A percentile compares a stretch with the other conserved stretches of the same genome.
These are phyloP conservation scores for Dorcus hopei DNA, from an alignment of 2,888 invertebrate genomes.

Conservation along the genomic window DNA sequence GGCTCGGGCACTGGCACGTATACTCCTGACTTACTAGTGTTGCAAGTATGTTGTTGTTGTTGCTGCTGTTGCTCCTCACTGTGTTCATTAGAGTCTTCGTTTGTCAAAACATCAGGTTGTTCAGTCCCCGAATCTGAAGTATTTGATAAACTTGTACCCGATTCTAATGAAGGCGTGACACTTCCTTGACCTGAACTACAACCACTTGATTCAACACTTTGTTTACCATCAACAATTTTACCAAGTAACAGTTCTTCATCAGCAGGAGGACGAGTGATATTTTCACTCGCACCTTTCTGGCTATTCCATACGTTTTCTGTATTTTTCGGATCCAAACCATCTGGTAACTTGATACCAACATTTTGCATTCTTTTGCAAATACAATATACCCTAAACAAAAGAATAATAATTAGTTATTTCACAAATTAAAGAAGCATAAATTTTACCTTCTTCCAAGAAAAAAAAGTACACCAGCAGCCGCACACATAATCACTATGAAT, in stretches of 20 bases:
- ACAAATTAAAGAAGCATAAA: background rate
- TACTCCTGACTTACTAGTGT: constrained; percentile 26
- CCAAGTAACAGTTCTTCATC: constrained; percentile 40
- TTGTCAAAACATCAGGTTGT: constrained; percentile 35
- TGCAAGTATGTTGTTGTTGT: constrained; percentile 27
- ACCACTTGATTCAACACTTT: constrained; percentile 54
- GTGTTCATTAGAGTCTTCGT: constrained; percentile 32
- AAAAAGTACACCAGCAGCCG: background rate
- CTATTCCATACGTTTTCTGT: constrained; percentile 34
- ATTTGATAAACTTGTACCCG: constrained; percentile 50
- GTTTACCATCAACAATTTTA: constrained; percentile 27
- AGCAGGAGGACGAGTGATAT: constrained; percentile 32
- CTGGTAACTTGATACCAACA: constrained; percentile 65
- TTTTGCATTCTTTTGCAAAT: constrained; percentile 54
- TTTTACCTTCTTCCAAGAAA: constrained; percentile 8
- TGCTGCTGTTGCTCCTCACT: constrained; percentile 30
- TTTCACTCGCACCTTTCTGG: constrained; percentile 42
- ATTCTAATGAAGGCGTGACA: constrained; percentile 54
- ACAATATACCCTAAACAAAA: constrained; percentile 12
- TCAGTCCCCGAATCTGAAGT: constrained; percentile 52
- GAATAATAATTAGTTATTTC: background rate
- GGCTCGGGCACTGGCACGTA: constrained; percentile 34
- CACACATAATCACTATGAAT: constrained; percentile 1
- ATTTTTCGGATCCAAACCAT: constrained; percentile 53
- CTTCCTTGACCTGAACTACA: constrained; percentile 59